phyloP scores from a whole-genome alignment of 2,888 invertebrate genomes.

The Nasonovia ribisnigri region DNA sequence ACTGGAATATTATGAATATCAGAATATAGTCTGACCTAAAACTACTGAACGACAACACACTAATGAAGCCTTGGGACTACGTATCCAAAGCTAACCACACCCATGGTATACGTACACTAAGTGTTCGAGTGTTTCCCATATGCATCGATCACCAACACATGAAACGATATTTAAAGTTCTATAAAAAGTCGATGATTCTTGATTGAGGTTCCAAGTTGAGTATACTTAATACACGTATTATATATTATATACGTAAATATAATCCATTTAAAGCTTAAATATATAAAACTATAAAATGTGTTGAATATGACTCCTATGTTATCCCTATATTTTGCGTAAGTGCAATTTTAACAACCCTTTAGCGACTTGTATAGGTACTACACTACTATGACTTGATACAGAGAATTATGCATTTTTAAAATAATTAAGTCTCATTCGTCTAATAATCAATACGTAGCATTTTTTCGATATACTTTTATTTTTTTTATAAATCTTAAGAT shows the following conservation, averaged over 20 bases:
- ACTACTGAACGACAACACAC: constrained; percentile 46
- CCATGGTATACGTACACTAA: not conserved
- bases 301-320: not conserved
- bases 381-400: not conserved
- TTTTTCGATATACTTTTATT: not conserved
- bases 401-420: not conserved
- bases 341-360: not conserved
- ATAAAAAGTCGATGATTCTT: not conserved
- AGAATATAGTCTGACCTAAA: constrained; percentile 46
- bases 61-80: constrained; percentile 50
- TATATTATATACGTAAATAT: not conserved
- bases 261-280: not conserved
- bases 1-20: constrained; percentile 59
- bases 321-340: not conserved
- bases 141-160: not conserved
- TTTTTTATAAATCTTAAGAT: not conserved
- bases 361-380: not conserved
- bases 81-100: constrained; percentile 35
- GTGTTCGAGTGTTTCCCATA: not conserved
- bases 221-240: not conserved
- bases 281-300: not conserved
- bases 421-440: not conserved
- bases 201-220: not conserved
- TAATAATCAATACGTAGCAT: not conserved
- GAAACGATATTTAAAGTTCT: not conserved